These are phyloP conservation scores for Muscicapa adusta DNA, from an alignment of 2,113 vertebrate genomes.

Conservation along the genomic window DNA sequence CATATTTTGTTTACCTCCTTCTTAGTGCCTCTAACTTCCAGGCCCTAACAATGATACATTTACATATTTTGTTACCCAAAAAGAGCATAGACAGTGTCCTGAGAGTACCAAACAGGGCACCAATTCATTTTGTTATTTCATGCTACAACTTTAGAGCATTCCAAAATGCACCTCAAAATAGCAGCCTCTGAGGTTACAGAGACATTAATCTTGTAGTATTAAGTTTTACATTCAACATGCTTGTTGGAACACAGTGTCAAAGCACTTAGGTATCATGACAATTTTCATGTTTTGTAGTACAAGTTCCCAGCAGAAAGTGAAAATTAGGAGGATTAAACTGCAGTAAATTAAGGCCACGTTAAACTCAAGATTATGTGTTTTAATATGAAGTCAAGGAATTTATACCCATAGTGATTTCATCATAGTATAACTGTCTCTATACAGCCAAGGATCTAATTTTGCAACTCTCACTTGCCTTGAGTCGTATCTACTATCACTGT, in stretches of 20 bases:
- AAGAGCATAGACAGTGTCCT: not conserved
- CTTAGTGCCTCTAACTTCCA: not conserved
- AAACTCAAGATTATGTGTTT: not conserved
- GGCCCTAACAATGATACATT: not conserved
- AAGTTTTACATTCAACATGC: not conserved
- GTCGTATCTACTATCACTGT: not conserved
- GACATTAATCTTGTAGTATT: not conserved
- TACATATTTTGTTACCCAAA: not conserved
- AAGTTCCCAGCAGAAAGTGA: slow-evolving; percentile 8
- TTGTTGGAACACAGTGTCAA: not conserved
- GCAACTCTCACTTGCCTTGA: not conserved
- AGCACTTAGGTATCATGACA: not conserved
- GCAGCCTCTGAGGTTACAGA: not conserved
- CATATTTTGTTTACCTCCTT: not conserved
- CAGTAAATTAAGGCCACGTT: not conserved
- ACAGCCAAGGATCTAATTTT: not conserved
- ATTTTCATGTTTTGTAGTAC: not conserved
- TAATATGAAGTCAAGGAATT: not conserved
- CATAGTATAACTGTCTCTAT: not conserved
- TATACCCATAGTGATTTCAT: not conserved
- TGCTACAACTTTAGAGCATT: not conserved
- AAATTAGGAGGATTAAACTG: slow-evolving; percentile 16
- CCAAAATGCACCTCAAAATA: not conserved
- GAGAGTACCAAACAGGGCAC: not conserved
- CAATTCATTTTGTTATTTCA: not conserved